These are phyloP conservation scores for Temnothorax curvispinosus DNA, from an alignment of 1,140 invertebrate genomes.

Conservation along the genomic window DNA sequence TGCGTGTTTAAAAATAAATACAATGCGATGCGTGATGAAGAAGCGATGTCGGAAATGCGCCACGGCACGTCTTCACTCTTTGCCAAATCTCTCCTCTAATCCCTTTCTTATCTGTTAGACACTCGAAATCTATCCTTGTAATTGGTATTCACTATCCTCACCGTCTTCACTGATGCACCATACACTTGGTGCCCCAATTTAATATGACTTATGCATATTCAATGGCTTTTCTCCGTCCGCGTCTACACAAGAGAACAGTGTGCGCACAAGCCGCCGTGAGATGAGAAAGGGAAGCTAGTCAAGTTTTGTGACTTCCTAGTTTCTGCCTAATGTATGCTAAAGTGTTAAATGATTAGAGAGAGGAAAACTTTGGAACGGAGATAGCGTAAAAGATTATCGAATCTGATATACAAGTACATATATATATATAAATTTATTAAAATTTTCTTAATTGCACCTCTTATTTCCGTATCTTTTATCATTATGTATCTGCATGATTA, in stretches of 20 bases:
- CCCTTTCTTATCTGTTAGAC: not conserved
- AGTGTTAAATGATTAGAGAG: conserved; percentile 40
- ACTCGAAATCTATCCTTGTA: conserved; percentile 76
- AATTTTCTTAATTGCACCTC: too few species aligned
- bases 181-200: conserved; percentile 80
- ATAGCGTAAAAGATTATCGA: not conserved
- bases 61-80: not conserved
- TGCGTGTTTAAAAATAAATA: conserved; percentile 14
- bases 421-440: too few species aligned
- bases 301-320: conserved; percentile 78
- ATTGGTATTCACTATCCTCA: conserved; percentile 73
- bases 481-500: not conserved
- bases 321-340: conserved; percentile 66
- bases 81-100: conserved; percentile 14
- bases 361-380: not conserved
- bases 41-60: not conserved
- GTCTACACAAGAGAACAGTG: conserved; percentile 46
- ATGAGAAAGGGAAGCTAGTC: conserved; percentile 81
- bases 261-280: not conserved
- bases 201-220: conserved; percentile 84
- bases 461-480: not conserved
- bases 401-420: not conserved
- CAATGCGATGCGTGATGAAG: not conserved
- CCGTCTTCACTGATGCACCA: conserved; percentile 54
- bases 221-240: conserved; percentile 74